Base-by-base conservation (phyloP, 2,888 invertebrate species). In the Leptinotarsa tumamoca region DNA sequence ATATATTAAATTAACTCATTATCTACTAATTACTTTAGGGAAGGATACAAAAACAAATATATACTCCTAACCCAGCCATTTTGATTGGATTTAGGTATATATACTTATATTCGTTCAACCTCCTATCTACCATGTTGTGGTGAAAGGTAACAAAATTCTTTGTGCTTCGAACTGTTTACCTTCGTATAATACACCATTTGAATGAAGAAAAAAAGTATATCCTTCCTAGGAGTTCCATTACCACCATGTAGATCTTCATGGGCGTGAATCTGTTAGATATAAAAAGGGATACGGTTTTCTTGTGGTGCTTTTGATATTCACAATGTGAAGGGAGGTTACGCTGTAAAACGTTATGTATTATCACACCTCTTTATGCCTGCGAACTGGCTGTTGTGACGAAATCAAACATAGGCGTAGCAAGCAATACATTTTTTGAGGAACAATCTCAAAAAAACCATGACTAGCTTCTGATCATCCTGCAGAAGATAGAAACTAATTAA, bases 191-290 rank as follows among this genome's bases (percentile, higher is more conserved):
- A 54, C 51, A 43, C 50, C 43, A 74, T 67, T 74, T 50, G 50
- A 67, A 71, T 18, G 18, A 23, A 18, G 33, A 75, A 68, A 72
- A 66, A 75, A 69, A 56, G 66, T 72, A 74, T 73, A 77, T 68
- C 77, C 79, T 76, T 72, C 67, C 67, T 74, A 68, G 74, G 72
- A 73, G 78, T 79, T 72, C 68, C 75, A 51, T 71, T 63, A 72
- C 80, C 80, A 81, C 80, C 79, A 80, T 75, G 75, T 67, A 71
- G 70, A 70, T 81, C 76, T 80, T 80, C 80, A 68, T 76, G 81
- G 82, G 82, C 83, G 83, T 82, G 82, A 81, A 73, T 63, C 68
- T 77, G 72, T 72, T 77, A 74, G 76, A 81, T 78, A 75, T 80
- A 79, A 80, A 80, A 76, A 52, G 77, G 79, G 73, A 74, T 72